These are phyloP conservation scores for Monopterus albus DNA, from an alignment of 2,113 vertebrate genomes.

Conservation along the genomic window DNA sequence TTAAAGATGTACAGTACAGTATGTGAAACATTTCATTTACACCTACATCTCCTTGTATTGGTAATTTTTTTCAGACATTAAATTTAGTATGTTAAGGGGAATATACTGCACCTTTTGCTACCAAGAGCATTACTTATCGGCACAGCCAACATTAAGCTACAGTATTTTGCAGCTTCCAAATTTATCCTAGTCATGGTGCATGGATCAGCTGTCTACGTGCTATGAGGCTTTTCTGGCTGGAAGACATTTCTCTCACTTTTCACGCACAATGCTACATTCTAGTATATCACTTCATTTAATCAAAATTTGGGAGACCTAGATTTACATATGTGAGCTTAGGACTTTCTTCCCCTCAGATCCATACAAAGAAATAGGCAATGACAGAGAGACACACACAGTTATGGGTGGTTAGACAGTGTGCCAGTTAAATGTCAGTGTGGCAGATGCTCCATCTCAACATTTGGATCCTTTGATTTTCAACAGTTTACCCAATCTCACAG, in stretches of 20 bases:
- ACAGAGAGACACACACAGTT: slow-evolving; percentile 55
- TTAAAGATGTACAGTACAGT: no score
- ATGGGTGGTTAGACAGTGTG: slow-evolving; percentile 44
- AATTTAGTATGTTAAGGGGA: not conserved
- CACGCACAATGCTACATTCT: slow-evolving; percentile 44
- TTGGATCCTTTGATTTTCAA: slow-evolving; percentile 64
- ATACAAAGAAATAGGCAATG: slow-evolving; percentile 10
- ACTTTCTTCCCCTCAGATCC: slow-evolving; percentile 9
- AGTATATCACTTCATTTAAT: slow-evolving; percentile 27
- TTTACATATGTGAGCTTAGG: slow-evolving; percentile 8
- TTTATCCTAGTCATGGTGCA: slow-evolving; percentile 12
- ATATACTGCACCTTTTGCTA: not conserved
- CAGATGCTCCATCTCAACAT: slow-evolving; percentile 49
- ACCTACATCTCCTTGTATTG: no score
- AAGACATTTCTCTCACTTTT: slow-evolving; percentile 34
- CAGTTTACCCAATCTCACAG: slow-evolving; percentile 57
- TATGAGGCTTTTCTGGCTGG: slow-evolving; percentile 18
- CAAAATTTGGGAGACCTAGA: slow-evolving; percentile 28
- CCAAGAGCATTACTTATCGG: not conserved
- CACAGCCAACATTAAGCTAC: not conserved
- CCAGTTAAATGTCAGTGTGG: slow-evolving; percentile 74
- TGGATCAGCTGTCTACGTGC: slow-evolving; percentile 7
- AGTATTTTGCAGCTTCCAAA: slow-evolving; percentile 11
- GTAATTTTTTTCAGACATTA: not conserved
- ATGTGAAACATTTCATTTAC: no score